Conservation (phyloP, 1,140 invertebrate genomes). For the Papilio glaucus region DNA sequence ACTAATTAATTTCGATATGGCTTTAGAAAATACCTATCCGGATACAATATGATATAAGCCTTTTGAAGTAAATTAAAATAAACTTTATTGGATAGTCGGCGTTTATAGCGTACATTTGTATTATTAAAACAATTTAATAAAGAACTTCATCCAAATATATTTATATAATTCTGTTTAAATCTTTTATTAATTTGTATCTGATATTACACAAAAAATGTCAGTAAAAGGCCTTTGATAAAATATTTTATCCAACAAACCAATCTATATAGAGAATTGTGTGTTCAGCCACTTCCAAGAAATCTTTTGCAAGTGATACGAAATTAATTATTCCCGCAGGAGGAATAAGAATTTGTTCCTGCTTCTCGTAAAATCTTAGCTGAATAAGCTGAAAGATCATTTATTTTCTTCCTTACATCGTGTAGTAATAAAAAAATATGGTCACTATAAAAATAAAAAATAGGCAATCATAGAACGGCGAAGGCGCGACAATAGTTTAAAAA, state of each 20-base stretch:
- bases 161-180: too few relatives aligned
- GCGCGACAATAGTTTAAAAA: too few relatives aligned
- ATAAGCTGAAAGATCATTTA: neutral
- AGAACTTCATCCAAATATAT: neutral
- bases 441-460: too few relatives aligned
- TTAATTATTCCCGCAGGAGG: conserved; percentile 26
- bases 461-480: too few relatives aligned
- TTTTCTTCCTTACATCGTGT: too few relatives aligned
- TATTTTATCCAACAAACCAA: neutral
- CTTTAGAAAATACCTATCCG: neutral
- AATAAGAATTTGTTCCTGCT: neutral
- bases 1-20: conserved; percentile 6
- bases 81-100: neutral
- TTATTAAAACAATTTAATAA: neutral
- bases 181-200: too few relatives aligned
- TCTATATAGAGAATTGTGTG: conserved; percentile 5
- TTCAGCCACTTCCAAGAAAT: conserved; percentile 4
- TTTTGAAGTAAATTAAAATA: neutral
- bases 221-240: neutral
- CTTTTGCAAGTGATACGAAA: conserved; percentile 33
- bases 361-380: conserved; percentile 2
- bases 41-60: neutral
- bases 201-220: neutral
- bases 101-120: neutral
- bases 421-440: too few relatives aligned